Base-by-base conservation (phyloP, 2,888 invertebrate species). In the Ryuthela nishihirai region DNA sequence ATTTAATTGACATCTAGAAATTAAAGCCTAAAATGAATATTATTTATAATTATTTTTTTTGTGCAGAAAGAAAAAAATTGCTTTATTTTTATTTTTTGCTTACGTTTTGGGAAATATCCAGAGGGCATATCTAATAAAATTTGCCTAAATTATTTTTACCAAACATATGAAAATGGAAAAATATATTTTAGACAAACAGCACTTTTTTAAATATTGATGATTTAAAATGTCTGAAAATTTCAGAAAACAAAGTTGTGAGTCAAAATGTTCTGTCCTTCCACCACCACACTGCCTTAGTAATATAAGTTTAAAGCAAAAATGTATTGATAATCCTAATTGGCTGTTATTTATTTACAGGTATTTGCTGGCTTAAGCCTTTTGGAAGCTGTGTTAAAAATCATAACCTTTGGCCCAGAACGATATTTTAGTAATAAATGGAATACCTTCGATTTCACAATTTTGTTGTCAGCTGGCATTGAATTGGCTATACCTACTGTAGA, bases 361-460 rank as follows among this genome's bases (percentile, higher is more conserved):
- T 58, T 52, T 58, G 56, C 50, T 46, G 56, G 50, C 4, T 29
- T 50, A 20, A 58, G 50, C 15, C 38, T 50, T n/a, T 17, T 46
- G 9, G 56, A 58, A 46, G 42, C 46, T 18, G 10, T 38, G 26
- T 42, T 58, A 20, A 58, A 58, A 46, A 29, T 52, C 12, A 58
- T 50, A 9, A 41, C 50, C 10, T 58, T 41, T 24, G 36, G 50
- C 20, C 50, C 50, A 17, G 23, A 29, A 17, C 42, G 52, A 36
- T 58, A 42, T 15, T 52, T 58, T 15, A 41, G 21, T 36, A 50
- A 50, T 15, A 58, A 58, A 42, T 58, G 56, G 56, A 52, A 58
- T 58, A 46, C 56, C 12, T 58, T 58, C 42, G 56, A 58, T 42
- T 58, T 41, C 32, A 17, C 42, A 41, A 45, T 58, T 42, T 52